Evolutionary conservation across 2,797 vertebrate species (phyloP).

Genomic region (Anguilla anguilla): DNA sequence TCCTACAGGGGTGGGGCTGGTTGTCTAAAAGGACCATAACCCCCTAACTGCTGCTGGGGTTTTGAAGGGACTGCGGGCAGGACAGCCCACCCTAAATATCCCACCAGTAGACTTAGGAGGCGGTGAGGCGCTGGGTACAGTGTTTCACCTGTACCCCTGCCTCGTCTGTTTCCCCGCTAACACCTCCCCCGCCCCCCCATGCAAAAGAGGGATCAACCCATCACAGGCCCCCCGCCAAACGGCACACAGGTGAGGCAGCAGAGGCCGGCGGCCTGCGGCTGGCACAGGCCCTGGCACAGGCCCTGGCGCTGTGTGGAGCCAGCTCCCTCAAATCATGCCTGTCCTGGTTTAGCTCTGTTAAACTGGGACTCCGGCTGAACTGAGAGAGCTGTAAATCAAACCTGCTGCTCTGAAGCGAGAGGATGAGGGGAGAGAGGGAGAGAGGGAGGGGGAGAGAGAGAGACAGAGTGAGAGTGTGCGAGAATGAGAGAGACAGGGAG

Average conservation of each 20-base stretch:
- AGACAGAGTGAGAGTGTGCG: neutral
- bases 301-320: neutral
- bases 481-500: neutral
- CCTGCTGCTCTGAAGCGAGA: neutral
- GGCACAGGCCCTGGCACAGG: neutral
- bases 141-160: too few species aligned
- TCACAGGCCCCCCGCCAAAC: neutral
- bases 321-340: neutral
- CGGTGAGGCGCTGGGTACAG: neutral
- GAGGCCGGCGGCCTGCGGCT: neutral
- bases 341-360: neutral
- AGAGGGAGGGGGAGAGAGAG: neutral
- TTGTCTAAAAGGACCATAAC: neutral
- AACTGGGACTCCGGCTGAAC: neutral
- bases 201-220: neutral
- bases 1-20: neutral
- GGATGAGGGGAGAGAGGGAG: neutral
- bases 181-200: neutral
- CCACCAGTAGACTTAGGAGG: neutral
- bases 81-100: neutral
- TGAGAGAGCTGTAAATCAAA: neutral
- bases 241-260: neutral
- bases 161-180: neutral
- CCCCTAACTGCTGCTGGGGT: neutral
- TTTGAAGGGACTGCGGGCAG: neutral